Evolutionary conservation across 2,113 vertebrate genomes (phyloP), one percentile per base, ranked within the genome.

Genomic region (Anolis sagrei): DNA sequence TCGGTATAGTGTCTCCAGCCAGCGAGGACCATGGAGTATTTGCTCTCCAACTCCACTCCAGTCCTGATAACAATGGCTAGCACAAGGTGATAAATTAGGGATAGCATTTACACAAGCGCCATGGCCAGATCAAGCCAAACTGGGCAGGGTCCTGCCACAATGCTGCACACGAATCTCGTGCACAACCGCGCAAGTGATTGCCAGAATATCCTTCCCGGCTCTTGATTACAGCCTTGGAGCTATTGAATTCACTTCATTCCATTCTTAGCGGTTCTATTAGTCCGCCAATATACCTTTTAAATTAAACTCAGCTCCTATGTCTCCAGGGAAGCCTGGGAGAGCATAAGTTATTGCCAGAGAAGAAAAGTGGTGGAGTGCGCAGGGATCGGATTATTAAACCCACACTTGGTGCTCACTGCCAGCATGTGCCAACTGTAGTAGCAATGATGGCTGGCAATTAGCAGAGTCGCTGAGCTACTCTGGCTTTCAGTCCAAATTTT

Each of bases 281-380:
- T 70, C 70, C 83, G 49, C 9, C 25, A 27, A 62, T 83, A 80
- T 73, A 80, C 64, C 48, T 81, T 78, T 88, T 68, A 1, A 2
- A 61, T 81, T 16, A n/a, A 1, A n/a, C 81, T 91, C 74, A 13
- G 18, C 54, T 29, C n/a, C 73, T 73, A 32, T 36, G 10, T 51
- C 85, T 82, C 39, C 3, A 1, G 64, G 27, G 54, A 5, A 85
- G 54, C 3, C 11, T 9, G 54, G 9, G 18, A 36, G 64, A 14
- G 29, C 0, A 39, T 66, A 84, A 83, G 36, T 72, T 77, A 90
- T 85, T 91, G 19, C 68, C n/a, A 62, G 23, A n/a, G 70, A 39
- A 48, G 14, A 85, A 73, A 77, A 54, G 44, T 76, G 70, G 72
- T 7, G 11, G 51, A 73, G 48, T 54, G 36, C 34, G n/a, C 48